These are phyloP conservation scores for Oxytorus armatus DNA, from an alignment of 2,888 invertebrate genomes.

Conservation along the genomic window DNA sequence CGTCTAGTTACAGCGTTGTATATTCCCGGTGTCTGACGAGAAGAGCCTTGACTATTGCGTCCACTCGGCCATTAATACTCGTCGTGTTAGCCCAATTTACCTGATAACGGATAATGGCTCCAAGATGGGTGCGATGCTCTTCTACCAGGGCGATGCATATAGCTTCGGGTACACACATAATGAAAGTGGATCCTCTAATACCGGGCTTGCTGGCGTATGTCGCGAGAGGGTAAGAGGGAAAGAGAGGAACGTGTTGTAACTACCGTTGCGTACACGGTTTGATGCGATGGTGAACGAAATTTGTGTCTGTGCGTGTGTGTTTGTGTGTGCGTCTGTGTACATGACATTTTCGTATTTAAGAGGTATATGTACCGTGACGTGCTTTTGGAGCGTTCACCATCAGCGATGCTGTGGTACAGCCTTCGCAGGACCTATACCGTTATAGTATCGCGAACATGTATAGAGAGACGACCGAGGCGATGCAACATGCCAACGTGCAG, in stretches of 20 bases:
- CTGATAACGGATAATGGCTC: slow-evolving; percentile 72
- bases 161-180: slow-evolving; percentile 41
- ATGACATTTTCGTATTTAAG: not conserved
- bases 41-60: slow-evolving; percentile 62
- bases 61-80: slow-evolving; percentile 67
- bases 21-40: not conserved
- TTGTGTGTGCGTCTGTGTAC: not conserved
- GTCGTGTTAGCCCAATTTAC: slow-evolving; percentile 71
- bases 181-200: slow-evolving; percentile 66
- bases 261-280: slow-evolving; percentile 39
- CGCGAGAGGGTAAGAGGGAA: not conserved
- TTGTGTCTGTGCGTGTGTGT: not conserved
- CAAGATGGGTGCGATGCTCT: slow-evolving; percentile 34
- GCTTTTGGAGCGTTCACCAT: slow-evolving; percentile 8
- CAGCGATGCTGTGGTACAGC: slow-evolving; percentile 17
- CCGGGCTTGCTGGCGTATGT: slow-evolving; percentile 38
- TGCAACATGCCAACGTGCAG: slow-evolving; percentile 27
- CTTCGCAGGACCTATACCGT: slow-evolving; percentile 17
- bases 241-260: slow-evolving; percentile 28
- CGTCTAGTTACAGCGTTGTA: not conserved
- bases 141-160: not conserved
- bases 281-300: slow-evolving; percentile 21
- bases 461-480: slow-evolving; percentile 33
- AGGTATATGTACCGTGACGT: slow-evolving; percentile 32
- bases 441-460: slow-evolving; percentile 47